Conservation (phyloP, 1,140 invertebrate genomes). For the Pogonus chalceus region DNA sequence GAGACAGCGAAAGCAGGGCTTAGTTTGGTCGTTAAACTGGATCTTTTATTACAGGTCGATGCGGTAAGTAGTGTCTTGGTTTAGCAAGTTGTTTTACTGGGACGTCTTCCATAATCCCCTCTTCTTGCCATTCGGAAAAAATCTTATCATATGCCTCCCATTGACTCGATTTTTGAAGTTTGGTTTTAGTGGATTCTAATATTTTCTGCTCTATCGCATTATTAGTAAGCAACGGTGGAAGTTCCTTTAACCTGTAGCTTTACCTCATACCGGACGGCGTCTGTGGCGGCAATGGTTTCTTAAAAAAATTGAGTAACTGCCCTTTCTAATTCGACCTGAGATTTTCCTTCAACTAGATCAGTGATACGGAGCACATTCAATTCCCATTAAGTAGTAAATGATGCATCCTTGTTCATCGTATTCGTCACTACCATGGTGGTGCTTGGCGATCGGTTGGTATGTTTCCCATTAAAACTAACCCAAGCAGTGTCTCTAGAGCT, state of each 20-base stretch:
- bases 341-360: too few relatives aligned
- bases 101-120: conserved; percentile 25
- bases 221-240: conserved; percentile 15
- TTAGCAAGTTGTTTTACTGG: conserved; percentile 15
- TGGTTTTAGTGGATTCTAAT: too few relatives aligned
- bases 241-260: conserved; percentile 25
- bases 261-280: conserved; percentile 25
- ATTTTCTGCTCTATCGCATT: too few relatives aligned
- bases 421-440: too few relatives aligned
- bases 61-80: conserved; percentile 26
- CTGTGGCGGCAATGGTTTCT: conserved; percentile 20
- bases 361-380: too few relatives aligned
- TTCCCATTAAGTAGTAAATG: conserved; percentile 30
- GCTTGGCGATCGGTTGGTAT: conserved; percentile 10
- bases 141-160: conserved; percentile 27
- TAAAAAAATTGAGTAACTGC: conserved; percentile 22
- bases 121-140: too few relatives aligned
- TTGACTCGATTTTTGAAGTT: too few relatives aligned
- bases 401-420: conserved; percentile 9
- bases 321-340: too few relatives aligned
- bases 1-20: conserved; percentile 30
- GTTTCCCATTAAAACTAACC: conserved; percentile 29
- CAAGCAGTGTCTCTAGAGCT: conserved; percentile 27
- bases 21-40: conserved; percentile 23
- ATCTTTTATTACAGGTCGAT: conserved; percentile 26